Percentiles rank a stretch among this genome's conserved stretches.
phyloP scores from a whole-genome alignment of 1,140 invertebrate species.

The Hyles euphorbiae region DNA sequence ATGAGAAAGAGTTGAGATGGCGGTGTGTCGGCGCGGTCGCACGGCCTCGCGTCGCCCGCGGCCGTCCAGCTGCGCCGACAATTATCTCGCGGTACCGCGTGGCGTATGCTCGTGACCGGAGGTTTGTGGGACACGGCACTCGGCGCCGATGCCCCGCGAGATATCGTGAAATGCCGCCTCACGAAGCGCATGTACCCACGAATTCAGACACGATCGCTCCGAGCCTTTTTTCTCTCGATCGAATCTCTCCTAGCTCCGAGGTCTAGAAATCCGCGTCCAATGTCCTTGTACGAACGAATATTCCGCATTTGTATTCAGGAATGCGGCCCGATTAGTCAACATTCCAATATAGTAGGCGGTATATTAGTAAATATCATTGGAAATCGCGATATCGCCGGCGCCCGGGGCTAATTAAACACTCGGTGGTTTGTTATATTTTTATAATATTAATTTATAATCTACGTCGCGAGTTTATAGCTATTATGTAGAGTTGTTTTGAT shows the following conservation, averaged over 20 bases:
- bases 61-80: constrained; percentile 54
- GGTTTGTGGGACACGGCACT: constrained; percentile 50
- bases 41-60: constrained; percentile 28
- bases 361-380: constrained; percentile 55
- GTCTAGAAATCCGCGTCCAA: constrained; percentile 25
- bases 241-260: constrained; percentile 10
- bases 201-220: constrained; percentile 57
- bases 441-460: constrained; percentile 5
- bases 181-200: constrained; percentile 48
- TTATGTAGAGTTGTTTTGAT: too few relatives aligned
- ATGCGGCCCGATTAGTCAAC: constrained; percentile 65
- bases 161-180: constrained; percentile 71
- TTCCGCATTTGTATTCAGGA: constrained; percentile 61
- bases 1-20: background rate
- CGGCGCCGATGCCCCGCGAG: constrained; percentile 50
- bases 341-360: constrained; percentile 58
- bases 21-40: constrained; percentile 13
- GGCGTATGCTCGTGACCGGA: constrained; percentile 67
- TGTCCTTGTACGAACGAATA: constrained; percentile 58
- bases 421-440: constrained; percentile 18
- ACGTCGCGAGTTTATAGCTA: too few relatives aligned
- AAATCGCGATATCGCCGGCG: constrained; percentile 42
- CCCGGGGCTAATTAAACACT: constrained; percentile 29
- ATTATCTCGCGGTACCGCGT: constrained; percentile 57
- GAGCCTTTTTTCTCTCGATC: constrained; percentile 9